phyloP scores from a whole-genome alignment of 1,140 invertebrate species.

The Tribolium madens region DNA sequence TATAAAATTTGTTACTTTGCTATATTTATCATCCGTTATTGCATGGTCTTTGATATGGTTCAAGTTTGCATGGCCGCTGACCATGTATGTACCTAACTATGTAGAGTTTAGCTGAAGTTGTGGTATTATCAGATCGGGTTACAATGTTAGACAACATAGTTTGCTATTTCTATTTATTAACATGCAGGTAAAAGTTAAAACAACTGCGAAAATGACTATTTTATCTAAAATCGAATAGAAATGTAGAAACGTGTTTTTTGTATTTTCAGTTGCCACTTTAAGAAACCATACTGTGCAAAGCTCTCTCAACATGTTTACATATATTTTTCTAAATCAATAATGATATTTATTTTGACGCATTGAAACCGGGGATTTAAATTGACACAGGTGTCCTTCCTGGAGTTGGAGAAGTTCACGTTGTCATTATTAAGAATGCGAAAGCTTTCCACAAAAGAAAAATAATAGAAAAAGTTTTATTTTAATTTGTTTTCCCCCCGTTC shows the following conservation, averaged over 20 bases:
- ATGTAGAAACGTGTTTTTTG: not conserved
- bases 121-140: not conserved
- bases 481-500: slow-evolving; percentile 14
- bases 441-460: slow-evolving; percentile 4
- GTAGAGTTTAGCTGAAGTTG: not conserved
- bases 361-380: slow-evolving; percentile 12
- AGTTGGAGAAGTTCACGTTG: not conserved
- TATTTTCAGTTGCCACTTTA: not conserved
- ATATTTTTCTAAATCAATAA: slow-evolving; percentile 6
- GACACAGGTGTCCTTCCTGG: not conserved
- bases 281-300: not conserved
- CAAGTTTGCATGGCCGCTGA: not conserved
- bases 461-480: slow-evolving; percentile 31
- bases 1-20: not conserved
- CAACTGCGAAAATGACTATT: not conserved
- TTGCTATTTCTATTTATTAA: not conserved
- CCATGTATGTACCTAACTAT: not conserved
- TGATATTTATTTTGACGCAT: slow-evolving; percentile 12
- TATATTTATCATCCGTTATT: not conserved
- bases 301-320: not conserved
- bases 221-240: not conserved
- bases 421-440: slow-evolving; percentile 3
- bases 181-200: not conserved
- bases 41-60: not conserved
- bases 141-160: not conserved